Conservation (phyloP, 2,888 invertebrate genomes). For the Meiosimyza decipiens region DNA sequence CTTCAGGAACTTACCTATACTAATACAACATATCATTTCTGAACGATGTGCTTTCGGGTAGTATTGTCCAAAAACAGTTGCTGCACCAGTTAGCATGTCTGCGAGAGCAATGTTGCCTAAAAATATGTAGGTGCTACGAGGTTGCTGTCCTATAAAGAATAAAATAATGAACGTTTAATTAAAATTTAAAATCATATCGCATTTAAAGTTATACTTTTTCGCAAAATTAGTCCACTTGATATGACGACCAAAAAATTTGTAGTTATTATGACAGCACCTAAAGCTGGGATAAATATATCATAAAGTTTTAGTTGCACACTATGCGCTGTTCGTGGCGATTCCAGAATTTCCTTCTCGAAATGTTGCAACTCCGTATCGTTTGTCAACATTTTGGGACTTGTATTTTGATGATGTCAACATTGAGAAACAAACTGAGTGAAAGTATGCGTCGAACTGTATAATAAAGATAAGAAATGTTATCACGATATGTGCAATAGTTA, state of each 20-base stretch:
- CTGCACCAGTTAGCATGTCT: constrained; percentile 73
- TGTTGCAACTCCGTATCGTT: constrained; percentile 13
- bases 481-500: too few species aligned
- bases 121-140: constrained; percentile 73
- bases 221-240: constrained; percentile 75
- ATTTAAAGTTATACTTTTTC: constrained; percentile 68
- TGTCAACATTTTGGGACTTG: not conserved
- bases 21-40: constrained; percentile 64
- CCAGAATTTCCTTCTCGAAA: constrained; percentile 41
- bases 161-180: not conserved
- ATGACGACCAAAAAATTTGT: constrained; percentile 74
- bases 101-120: constrained; percentile 76
- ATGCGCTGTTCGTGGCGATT: constrained; percentile 39
- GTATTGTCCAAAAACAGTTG: constrained; percentile 70
- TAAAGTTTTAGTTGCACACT: constrained; percentile 68
- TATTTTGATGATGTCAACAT: not conserved
- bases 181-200: not conserved
- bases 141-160: constrained; percentile 69
- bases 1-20: constrained; percentile 60
- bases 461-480: too few species aligned
- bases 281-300: constrained; percentile 70
- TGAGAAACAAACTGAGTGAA: not conserved
- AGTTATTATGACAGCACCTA: constrained; percentile 71
- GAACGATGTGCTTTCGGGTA: constrained; percentile 64
- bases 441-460: not conserved